Conservation (phyloP, 1,140 invertebrate genomes). For the Rhynchophorus ferrugineus region DNA sequence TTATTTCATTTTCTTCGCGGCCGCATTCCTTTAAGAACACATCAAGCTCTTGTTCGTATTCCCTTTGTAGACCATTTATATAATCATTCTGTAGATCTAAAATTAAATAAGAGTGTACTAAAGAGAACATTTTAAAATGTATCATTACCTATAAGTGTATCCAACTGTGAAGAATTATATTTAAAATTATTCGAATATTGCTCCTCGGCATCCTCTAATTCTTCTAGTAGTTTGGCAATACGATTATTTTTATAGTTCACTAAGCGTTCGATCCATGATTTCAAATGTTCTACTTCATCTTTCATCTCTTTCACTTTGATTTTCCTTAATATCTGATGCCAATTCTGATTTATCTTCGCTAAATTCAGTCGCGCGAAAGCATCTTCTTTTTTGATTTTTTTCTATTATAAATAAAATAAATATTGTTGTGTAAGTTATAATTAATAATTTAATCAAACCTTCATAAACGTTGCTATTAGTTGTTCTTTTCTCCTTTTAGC, state of each 20-base stretch:
- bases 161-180: conserved; percentile 59
- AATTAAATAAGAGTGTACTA: neutral
- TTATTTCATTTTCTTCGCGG: conserved; percentile 19
- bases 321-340: conserved; percentile 65
- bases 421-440: neutral
- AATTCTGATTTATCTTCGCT: conserved; percentile 76
- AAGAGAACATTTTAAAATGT: neutral
- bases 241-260: conserved; percentile 58
- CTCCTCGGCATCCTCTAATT: conserved; percentile 58
- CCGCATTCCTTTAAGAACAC: conserved; percentile 16
- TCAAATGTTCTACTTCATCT: conserved; percentile 54
- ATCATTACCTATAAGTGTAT: conserved; percentile 55
- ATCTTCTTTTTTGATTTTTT: conserved; percentile 72
- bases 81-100: conserved; percentile 25
- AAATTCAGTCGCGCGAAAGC: conserved; percentile 66
- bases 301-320: conserved; percentile 67
- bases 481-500: conserved; percentile 66
- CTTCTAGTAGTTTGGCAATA: conserved; percentile 53
- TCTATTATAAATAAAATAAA: conserved; percentile 44
- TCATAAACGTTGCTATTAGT: conserved; percentile 66
- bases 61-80: conserved; percentile 26
- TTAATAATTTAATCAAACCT: conserved; percentile 36
- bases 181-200: conserved; percentile 61
- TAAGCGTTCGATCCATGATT: conserved; percentile 50
- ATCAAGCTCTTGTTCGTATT: conserved; percentile 30